Base-by-base conservation (phyloP, 2,888 invertebrate species). In the Microplitis deprimator region DNA sequence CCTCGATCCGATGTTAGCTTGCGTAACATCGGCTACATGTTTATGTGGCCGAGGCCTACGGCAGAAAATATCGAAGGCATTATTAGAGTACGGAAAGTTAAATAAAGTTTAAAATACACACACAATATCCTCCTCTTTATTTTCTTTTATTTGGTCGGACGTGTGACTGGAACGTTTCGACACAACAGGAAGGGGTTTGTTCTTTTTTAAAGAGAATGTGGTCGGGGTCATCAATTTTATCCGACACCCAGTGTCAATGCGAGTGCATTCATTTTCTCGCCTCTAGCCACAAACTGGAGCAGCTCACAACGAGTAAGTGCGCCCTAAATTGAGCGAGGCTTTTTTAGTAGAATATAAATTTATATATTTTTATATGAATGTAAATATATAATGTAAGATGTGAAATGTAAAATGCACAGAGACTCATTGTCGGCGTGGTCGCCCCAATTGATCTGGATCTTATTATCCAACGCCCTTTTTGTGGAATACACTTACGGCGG, bases 401-500 rank as follows among this genome's bases (percentile, higher is more conserved):
- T 29, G 29, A 29, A 4, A 29, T 29, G 29, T 29, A 29, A 29
- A 29, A 29, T 29, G 29, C 29, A 29, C 29, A 29, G 29, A 29
- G 29, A 4, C 2, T 29, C 29, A 29, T 29, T 29, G 29, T 29
- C 29, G 29, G 29, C 29, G 29, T 29, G 29, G 29, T 2, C 29
- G 29, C 29, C 29, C 29, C 29, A 29, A 64, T 64, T 70, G 61
- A 76, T 29, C 29, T 60, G 29, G 40, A 73, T 60, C 62, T 75
- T 65, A 39, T 20, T 73, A 59, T 68, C 50, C 67, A 65, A 39
- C 61, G 68, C 71, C 29, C 10, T 50, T 50, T 13, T 50, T 50
- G 13, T 5, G 50, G 13, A 50, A 50, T 13, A 50, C 50, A 50
- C 50, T 68, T 64, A 59, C 73, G 80, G 81, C 82, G 75, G 81